A percentile compares a stretch with the other conserved stretches of the same genome.
Conservation (phyloP, 2,888 invertebrate genomes). For the Tenthredo mesomela region DNA sequence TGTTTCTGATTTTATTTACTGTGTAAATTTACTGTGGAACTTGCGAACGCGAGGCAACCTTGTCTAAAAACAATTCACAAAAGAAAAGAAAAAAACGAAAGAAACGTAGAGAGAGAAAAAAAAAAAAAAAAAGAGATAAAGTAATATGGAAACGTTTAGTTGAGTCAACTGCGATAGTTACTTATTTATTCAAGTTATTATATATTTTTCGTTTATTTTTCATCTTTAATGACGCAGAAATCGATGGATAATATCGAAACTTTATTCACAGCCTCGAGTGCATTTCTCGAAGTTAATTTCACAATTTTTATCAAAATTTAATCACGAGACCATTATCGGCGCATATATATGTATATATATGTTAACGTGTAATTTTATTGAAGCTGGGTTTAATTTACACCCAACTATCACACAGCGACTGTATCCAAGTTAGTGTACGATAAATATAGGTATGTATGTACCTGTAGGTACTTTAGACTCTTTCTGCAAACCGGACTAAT, state of each 20-base stretch:
- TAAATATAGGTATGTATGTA: constrained; percentile 35
- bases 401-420: not conserved
- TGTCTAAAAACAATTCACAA: not conserved
- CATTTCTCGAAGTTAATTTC: not conserved
- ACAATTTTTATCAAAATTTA: not conserved
- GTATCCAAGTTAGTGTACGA: not conserved
- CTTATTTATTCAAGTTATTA: too few relatives aligned
- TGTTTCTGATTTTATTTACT: not conserved
- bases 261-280: not conserved
- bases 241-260: not conserved
- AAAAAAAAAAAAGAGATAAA: not conserved
- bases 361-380: not conserved
- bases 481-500: constrained; percentile 50
- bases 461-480: constrained; percentile 18
- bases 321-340: not conserved
- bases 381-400: constrained; percentile 25
- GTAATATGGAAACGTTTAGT: not conserved
- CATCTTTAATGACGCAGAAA: not conserved
- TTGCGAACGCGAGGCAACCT: not conserved
- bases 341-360: not conserved
- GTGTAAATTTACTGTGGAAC: not conserved
- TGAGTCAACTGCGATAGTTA: not conserved
- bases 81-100: not conserved
- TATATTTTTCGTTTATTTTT: not conserved
- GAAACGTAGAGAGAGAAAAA: not conserved